Evolutionary conservation across 2,888 invertebrate genomes (phyloP), one percentile per base, ranked within the genome.

Genomic region (Drosophila paranaensis): DNA sequence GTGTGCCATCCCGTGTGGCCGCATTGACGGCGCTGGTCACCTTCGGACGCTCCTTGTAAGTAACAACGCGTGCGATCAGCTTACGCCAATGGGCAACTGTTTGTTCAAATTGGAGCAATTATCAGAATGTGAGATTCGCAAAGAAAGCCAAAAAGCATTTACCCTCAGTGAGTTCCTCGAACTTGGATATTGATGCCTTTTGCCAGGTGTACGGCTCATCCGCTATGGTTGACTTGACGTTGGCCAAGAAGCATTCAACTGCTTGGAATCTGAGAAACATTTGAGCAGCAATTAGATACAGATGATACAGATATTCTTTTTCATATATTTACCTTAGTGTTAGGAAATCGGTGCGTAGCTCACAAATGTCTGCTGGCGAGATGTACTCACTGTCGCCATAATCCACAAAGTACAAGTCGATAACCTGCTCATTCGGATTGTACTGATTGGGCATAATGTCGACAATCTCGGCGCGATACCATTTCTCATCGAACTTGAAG

Each of bases 351-450:
- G 96, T 96, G 45, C 96, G 94, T 69, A 97, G 93, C 83, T 96
- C 96, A 77, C 95, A 95, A 13, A 97, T 93, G 71, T 96, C 95
- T 58, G 94, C 94, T 4, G 94, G 94, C 0, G 94, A 93, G 5
- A 96, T 94, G 85, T 94, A 94, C 83, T 96, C 96, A 69, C 95
- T 95, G 92, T 98, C 97, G 0, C 98, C 98, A 92, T 97, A 98
- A 93, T 98, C 98, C 60, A 98, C 94, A 92, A 95, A 98, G 91
- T 96, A 97, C 35, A 98, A 94, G 84, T 95, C 95, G 0, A 95
- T 95, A 16, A 94, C 94, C 88, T 94, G 93, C 73, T 95, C 94
- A 25, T 94, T 93, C 0, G 94, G 93, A 82, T 94, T 94, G 82
- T 94, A 94, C 86, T 95, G 95, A 90, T 95, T 95, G 54, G 94